Base-by-base conservation (phyloP, 2,797 vertebrate genomes). In the Paedocypris micromegethes region DNA sequence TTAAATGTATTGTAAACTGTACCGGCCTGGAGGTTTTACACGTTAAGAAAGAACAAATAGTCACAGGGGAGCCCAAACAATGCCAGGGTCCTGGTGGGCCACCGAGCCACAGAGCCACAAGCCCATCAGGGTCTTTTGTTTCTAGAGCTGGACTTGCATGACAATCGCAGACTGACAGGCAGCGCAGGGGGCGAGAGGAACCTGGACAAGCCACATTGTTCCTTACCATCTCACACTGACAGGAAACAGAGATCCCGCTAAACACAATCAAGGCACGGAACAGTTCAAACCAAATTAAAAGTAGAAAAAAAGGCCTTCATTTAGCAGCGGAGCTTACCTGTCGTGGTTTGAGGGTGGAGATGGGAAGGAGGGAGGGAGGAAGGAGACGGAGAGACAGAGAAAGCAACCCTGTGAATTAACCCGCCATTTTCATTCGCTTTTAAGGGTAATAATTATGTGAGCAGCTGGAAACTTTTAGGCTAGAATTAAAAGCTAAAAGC, bases 401-500 rank as follows among this genome's bases (percentile, higher is more conserved):
- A 72, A 85, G 82, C 79, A 83, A 80, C 80, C 73, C 79, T 83
- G 88, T 82, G 75, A 80, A 85, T 85, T 83, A 87, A 90, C 85
- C 84, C 83, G 83, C 85, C 83, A 85, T 89, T 89, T 86, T 88
- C 83, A 76, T 81, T 68, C 75, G 85, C 83, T 78, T 78, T 80
- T 77, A 86, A 74, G 85, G 77, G 87, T 88, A 84, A 88, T 94
- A 91, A 93, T 93, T 90, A 88, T 86, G 83, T 81, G 87, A 90
- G 81, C 91, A 86, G 90, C 88, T 85, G 87, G 89, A 90, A 90
- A 90, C 87, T 89, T 85, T 80, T 85, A 75, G 86, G 88, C 77
- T 84, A 78, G 81, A 79, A 88, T 86, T 88, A 90, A 88, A 87
- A 88, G 84, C 82, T 88, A 85, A 89, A 88, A 89, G 90, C 88